These are phyloP conservation scores for Porphyrio hochstetteri DNA, from an alignment of 2,113 vertebrate genomes.

Conservation along the genomic window DNA sequence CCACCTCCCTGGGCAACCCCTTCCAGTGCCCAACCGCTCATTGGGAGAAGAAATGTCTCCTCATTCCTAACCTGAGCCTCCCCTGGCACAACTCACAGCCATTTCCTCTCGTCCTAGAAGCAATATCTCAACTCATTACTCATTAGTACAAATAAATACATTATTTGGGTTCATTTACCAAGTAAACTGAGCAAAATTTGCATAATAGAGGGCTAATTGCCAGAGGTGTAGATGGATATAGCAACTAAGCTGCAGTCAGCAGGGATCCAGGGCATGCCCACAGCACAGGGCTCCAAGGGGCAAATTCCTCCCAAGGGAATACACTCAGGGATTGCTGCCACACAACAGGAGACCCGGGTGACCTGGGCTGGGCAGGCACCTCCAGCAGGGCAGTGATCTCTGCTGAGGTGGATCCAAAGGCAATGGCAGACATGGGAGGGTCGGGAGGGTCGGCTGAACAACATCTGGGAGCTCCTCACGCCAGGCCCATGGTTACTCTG, in stretches of 20 bases:
- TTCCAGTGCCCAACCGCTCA: too few species aligned
- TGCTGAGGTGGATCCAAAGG: neutral
- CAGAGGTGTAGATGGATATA: neutral
- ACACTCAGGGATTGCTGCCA: neutral
- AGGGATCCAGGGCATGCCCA: neutral
- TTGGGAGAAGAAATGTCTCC: too few species aligned
- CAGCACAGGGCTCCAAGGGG: too few species aligned
- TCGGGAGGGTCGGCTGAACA: rapidly evolving
- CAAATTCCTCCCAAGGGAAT: neutral
- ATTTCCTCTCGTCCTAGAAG: neutral
- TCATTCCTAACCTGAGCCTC: too few species aligned
- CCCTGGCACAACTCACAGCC: too few species aligned
- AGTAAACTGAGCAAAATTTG: slow-evolving; percentile 12
- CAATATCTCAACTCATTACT: slow-evolving; percentile 49
- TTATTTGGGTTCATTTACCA: slow-evolving; percentile 40
- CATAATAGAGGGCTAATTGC: neutral
- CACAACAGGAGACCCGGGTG: neutral
- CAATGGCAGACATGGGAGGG: neutral
- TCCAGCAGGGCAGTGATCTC: neutral
- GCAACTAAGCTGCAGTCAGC: neutral
- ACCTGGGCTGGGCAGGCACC: neutral
- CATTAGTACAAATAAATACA: slow-evolving; percentile 41
- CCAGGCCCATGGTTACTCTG: neutral
- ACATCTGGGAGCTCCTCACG: too few species aligned
- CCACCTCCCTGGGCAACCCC: too few species aligned